Evolutionary conservation across 2,797 vertebrate genomes (phyloP), one percentile per base, ranked within the genome.

Genomic region (Chloroceryle amazona): DNA sequence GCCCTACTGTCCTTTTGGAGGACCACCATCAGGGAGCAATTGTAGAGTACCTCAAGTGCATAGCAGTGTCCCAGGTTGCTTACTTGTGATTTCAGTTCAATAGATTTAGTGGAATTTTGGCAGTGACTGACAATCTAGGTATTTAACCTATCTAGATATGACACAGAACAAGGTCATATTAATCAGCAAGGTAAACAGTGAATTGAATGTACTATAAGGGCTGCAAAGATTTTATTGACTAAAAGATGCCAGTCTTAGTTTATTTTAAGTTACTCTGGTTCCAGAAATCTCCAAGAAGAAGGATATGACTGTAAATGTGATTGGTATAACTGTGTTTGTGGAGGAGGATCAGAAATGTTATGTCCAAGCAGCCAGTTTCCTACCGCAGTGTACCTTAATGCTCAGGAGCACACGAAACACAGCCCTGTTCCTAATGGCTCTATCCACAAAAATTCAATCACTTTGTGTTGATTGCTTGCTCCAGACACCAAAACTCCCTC

Each of bases 401-500:
- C 12, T 86, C 54, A 33, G 74, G 44, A 76, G 37, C 11, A 4
- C 21, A 58, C 0, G 0, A 54, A 86, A 42, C 19, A 74, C 26
- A 78, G 4, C 19, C 31, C 39, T 73, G 28, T 14, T 92, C 65
- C 75, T 81, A 73, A 86, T 70, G 62, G 11, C 58, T 90, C 41
- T 86, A 52, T 17, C 55, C 33, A 67, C 44, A 83, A 73, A 67
- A 35, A 54, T 54, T 74, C 73, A 75, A 58, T 86, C 23, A 1
- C 73, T 81, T 62, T 26, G 14, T 63, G 42, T 49, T 92, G 91
- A 74, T 93, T 84, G 39, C 73, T 89, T 81, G 35, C 60, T 81
- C 70, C 0, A 0, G 73, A 71, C 71, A 82, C 44, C 21, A 90
- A 71, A 96, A 84, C n/a, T 82, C 71, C 67, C 51, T 78, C 49